Percentiles rank a stretch among this genome's conserved stretches.
Conservation (phyloP, 2,888 invertebrate genomes). For the Heliconius charithonia region DNA sequence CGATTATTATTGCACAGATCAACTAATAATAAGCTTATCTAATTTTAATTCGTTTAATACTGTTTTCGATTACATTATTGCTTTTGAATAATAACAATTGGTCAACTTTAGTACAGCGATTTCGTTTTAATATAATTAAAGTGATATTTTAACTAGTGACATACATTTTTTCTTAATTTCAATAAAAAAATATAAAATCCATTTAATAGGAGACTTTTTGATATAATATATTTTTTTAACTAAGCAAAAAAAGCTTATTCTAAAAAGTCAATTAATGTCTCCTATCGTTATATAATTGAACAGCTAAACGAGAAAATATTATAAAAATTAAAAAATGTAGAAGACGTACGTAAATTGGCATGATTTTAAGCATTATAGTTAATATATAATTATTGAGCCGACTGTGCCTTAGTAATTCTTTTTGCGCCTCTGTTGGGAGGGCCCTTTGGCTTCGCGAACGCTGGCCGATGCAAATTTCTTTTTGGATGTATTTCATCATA, state of each 20-base stretch:
- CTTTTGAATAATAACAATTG: constrained; percentile 35
- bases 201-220: background rate
- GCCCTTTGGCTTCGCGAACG: constrained; percentile 98
- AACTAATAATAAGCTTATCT: constrained; percentile 29
- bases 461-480: constrained; percentile 92
- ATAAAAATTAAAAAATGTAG: constrained; percentile 21
- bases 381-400: constrained; percentile 61
- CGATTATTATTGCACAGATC: constrained; percentile 33
- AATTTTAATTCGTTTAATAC: constrained; percentile 38
- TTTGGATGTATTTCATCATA: constrained; percentile 98
- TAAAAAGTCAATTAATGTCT: background rate
- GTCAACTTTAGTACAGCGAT: constrained; percentile 28
- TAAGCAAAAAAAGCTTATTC: background rate
- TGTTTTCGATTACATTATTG: constrained; percentile 39
- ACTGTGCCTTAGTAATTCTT: constrained; percentile 90
- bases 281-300: background rate
- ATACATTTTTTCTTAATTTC: constrained; percentile 21
- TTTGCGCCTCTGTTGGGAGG: constrained; percentile 97
- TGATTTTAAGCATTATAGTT: constrained; percentile 3
- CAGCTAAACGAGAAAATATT: constrained; percentile 11
- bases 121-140: constrained; percentile 10
- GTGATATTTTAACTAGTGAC: constrained; percentile 44
- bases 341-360: constrained; percentile 13
- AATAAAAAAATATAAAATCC: constrained; percentile 5
- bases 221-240: background rate